A percentile compares a stretch with the other conserved stretches of the same genome.
Conservation (phyloP, 2,888 invertebrate genomes). For the Metallyticus violacea region DNA sequence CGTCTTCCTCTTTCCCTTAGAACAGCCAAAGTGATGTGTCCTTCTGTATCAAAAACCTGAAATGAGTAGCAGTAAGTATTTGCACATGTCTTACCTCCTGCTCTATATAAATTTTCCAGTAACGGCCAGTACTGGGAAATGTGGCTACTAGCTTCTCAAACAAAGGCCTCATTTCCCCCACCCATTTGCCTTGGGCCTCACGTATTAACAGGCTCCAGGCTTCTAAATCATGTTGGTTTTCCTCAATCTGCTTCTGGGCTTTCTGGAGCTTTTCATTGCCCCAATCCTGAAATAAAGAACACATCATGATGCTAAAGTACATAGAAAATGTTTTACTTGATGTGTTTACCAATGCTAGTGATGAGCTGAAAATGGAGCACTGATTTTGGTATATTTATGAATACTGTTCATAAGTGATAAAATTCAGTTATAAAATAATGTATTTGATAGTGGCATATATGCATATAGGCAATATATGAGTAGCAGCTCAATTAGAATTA, state of each 20-base stretch:
- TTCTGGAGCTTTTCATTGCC: slow-evolving; percentile 80
- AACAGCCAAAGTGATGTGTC: not conserved
- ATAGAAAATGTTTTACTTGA: no score
- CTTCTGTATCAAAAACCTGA: not conserved
- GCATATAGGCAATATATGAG: no score
- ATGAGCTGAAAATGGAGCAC: no score
- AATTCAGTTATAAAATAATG: no score
- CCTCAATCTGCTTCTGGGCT: slow-evolving; percentile 82
- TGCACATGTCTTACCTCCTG: slow-evolving; percentile 69
- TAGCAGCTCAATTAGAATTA: no score
- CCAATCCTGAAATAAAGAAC: slow-evolving; percentile 71
- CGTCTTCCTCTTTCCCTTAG: no score
- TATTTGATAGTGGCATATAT: no score
- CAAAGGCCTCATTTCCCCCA: slow-evolving; percentile 84
- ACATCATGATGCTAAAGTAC: no score
- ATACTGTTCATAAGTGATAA: no score
- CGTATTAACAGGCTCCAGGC: slow-evolving; percentile 95
- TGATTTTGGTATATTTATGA: no score
- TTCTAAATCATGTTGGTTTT: slow-evolving; percentile 91
- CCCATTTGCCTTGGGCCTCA: slow-evolving; percentile 84
- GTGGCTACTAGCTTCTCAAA: slow-evolving; percentile 93
- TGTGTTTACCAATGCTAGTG: no score
- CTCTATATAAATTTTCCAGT: slow-evolving; percentile 98
- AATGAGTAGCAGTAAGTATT: not conserved
- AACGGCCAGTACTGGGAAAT: slow-evolving; percentile 95